Evolutionary conservation across 2,113 vertebrate genomes (phyloP).

Genomic region (Forbesichthys agassizii): DNA sequence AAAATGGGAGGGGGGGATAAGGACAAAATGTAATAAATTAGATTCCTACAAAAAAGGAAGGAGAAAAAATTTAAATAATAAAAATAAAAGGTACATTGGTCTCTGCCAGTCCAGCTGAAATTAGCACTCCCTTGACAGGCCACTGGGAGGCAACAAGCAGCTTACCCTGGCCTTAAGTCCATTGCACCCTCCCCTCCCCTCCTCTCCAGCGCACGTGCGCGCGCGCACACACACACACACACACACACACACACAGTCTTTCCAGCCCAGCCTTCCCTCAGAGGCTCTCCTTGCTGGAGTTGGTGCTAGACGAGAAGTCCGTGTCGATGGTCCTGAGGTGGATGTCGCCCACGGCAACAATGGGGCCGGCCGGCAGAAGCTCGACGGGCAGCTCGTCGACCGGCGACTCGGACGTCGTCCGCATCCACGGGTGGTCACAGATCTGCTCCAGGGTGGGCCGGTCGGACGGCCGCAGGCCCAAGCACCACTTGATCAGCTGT

Average conservation of each 20-base stretch:
- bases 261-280: constrained; percentile 77
- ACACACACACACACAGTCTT: constrained; percentile 45
- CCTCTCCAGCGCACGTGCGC: background rate
- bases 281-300: constrained; percentile 96
- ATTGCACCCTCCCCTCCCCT: constrained; percentile 61
- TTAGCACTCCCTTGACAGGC: constrained; percentile 16
- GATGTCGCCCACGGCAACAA: constrained; percentile 76
- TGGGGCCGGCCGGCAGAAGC: constrained; percentile 34
- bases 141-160: constrained; percentile 57
- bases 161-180: constrained; percentile 55
- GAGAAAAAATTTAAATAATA: constrained; percentile 10
- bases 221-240: background rate
- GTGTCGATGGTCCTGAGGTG: constrained; percentile 86
- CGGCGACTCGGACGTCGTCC: constrained; percentile 75
- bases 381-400: constrained; percentile 71
- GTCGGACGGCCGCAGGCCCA: constrained; percentile 92
- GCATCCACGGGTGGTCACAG: constrained; percentile 93
- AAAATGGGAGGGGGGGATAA: constrained; percentile 68
- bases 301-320: constrained; percentile 92
- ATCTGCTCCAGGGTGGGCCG: constrained; percentile 96
- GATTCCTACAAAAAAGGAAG: constrained; percentile 76
- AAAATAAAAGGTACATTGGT: constrained; percentile 59
- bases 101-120: constrained; percentile 49
- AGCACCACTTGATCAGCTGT: constrained; percentile 96
- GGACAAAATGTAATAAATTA: constrained; percentile 80